Conservation (phyloP, 2,888 invertebrate genomes). For the Anorthoa munda region DNA sequence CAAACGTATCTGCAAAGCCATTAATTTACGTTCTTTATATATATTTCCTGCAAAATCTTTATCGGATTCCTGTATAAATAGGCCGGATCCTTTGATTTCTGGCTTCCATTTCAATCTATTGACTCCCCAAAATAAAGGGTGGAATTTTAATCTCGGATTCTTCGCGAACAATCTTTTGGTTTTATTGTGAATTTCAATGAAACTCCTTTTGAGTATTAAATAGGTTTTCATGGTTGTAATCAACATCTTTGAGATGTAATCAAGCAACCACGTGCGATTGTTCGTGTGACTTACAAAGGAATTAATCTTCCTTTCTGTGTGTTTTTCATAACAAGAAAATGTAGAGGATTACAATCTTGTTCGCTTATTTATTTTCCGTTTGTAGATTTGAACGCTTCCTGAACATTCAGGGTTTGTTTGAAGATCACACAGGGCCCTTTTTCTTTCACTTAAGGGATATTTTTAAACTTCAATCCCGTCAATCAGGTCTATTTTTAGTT, state of each 20-base stretch:
- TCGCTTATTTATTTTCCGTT: conserved; percentile 33
- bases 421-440: background rate
- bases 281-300: conserved; percentile 49
- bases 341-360: conserved; percentile 29
- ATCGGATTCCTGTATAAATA: conserved; percentile 75
- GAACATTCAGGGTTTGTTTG: conserved; percentile 18
- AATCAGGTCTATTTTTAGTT: background rate
- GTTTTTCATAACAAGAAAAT: conserved; percentile 42
- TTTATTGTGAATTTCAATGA: conserved; percentile 64
- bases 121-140: conserved; percentile 80
- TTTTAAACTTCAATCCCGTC: background rate
- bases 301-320: conserved; percentile 43
- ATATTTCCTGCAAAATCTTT: conserved; percentile 60
- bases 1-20: conserved; percentile 24
- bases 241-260: conserved; percentile 43
- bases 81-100: conserved; percentile 76
- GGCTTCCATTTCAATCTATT: conserved; percentile 82
- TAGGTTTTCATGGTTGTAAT: conserved; percentile 57
- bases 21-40: conserved; percentile 47
- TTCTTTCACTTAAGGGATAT: background rate
- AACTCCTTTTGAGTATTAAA: conserved; percentile 50
- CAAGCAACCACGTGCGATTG: conserved; percentile 48
- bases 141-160: conserved; percentile 82
- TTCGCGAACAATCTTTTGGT: conserved; percentile 69
- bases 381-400: conserved; percentile 30